Base-by-base conservation (phyloP, 2,113 vertebrate species). In the Colaptes auratus region DNA sequence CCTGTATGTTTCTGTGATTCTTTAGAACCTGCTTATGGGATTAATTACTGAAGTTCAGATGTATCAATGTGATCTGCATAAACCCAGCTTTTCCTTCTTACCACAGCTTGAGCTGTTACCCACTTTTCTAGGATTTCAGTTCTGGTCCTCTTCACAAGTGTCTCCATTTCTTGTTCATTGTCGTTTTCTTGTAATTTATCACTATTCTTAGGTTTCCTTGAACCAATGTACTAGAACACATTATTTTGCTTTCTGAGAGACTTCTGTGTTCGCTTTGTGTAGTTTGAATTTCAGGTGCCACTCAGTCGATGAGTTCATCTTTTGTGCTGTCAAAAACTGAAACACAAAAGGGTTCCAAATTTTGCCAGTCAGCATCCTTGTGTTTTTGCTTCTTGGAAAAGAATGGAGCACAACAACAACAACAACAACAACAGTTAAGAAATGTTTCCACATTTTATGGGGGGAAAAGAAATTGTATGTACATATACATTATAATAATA, bases 201-300 rank as follows among this genome's bases (percentile, higher is more conserved):
- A 25, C 31, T 75, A 4, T 30, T 13, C 24, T 56, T 12, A 42
- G 13, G 7, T 4, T 82, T 79, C 18, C 56, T 75, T 84, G 61
- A 84, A 58, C 5, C 30, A 44, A 24, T n/a, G 5, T 58, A 2
- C 27, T 63, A 36, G 42, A 84, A 58, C 23, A 69, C 4, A 39
- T 61, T 42, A 16, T 8, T 88, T 78, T 48, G 3, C 4, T 70
- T 85, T 86, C 46, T 31, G 21, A 31, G 6, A 71, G 0, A 1
- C 2, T 53, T 90, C 67, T 67, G 12, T 1, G 0, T 79, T 85
- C 9, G 0, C 0, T 12, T 67, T 75, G 4, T 61, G 3, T 31
- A 50, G 12, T 81, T 86, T 72, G 42, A 89, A n/a, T 3, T 60
- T 65, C 18, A 60, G 30, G 10, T 69, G 12, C 4, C n/a, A 56